Conservation (phyloP, 92 coral and sea anemone genomes). For the Epizoanthus stellaris region DNA sequence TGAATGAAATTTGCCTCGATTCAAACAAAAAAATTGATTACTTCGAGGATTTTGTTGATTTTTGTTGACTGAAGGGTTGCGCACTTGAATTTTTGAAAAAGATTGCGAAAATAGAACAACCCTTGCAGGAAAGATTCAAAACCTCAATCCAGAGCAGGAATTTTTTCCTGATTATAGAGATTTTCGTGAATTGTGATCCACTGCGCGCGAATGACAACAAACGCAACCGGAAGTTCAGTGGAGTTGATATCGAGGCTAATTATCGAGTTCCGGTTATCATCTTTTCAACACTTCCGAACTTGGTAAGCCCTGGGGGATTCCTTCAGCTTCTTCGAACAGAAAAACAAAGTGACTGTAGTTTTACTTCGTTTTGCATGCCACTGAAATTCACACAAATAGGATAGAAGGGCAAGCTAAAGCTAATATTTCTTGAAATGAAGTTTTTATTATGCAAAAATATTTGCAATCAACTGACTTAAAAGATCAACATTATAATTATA, state of each 20-base stretch:
- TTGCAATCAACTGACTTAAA: neutral
- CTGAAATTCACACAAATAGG: neutral
- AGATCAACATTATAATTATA: neutral
- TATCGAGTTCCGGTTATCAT: slow-evolving; percentile 27
- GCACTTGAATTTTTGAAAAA: neutral
- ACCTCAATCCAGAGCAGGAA: neutral
- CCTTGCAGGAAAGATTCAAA: neutral
- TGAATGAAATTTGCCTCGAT: slow-evolving; percentile 94
- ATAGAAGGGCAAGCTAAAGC: neutral
- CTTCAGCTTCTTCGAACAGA: slow-evolving; percentile 23
- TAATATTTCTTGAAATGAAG: too few relatives aligned
- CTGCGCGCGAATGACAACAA: slow-evolving; percentile 35
- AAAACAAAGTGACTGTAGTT: neutral
- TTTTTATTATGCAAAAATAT: neutral
- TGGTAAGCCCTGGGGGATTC: slow-evolving; percentile 42
- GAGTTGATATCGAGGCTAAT: slow-evolving; percentile 33
- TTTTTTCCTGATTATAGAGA: neutral
- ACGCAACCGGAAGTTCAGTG: slow-evolving; percentile 23
- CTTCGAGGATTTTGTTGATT: slow-evolving; percentile 44
- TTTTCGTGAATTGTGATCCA: neutral
- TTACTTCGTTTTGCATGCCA: neutral
- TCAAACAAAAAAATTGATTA: slow-evolving; percentile 81
- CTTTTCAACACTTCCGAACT: neutral
- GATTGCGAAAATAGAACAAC: neutral
- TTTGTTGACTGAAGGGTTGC: slow-evolving; percentile 27